phyloP scores from a whole-genome alignment of 2,113 vertebrate genomes.

The Caranx melampygus region DNA sequence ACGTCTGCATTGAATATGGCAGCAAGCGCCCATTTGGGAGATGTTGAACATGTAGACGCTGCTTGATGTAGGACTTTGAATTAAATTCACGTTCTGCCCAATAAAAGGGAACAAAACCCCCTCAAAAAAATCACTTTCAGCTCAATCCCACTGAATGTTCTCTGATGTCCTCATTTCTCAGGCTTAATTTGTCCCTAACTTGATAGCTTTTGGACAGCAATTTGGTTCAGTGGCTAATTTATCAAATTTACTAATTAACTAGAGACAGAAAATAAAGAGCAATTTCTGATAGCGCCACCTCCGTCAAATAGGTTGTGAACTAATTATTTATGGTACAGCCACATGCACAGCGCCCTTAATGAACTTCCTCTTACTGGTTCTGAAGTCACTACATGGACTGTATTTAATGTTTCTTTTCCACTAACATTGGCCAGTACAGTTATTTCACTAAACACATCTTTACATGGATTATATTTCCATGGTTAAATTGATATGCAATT shows the following conservation, averaged over 20 bases:
- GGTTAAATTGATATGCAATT: not conserved
- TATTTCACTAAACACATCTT: constrained; percentile 1
- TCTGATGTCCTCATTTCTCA: constrained; percentile 58
- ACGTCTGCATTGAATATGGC: constrained; percentile 1
- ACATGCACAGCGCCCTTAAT: constrained; percentile 49
- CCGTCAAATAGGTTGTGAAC: constrained; percentile 50
- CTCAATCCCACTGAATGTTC: constrained; percentile 33
- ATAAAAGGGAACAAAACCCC: constrained; percentile 21
- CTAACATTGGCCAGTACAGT: not conserved
- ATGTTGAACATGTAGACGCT: constrained; percentile 1
- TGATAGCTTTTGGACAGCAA: constrained; percentile 65
- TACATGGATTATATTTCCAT: not conserved
- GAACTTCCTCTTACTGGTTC: constrained; percentile 40
- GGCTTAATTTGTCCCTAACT: constrained; percentile 54
- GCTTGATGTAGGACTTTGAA: constrained; percentile 26
- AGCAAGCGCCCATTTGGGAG: constrained; percentile 19
- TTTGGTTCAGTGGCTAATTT: constrained; percentile 61
- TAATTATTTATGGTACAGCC: constrained; percentile 59
- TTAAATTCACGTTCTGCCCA: constrained; percentile 27
- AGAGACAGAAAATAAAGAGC: constrained; percentile 54
- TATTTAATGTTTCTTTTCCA: constrained; percentile 28
- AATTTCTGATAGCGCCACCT: constrained; percentile 58
- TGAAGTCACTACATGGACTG: constrained; percentile 38
- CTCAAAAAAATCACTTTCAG: constrained; percentile 25
- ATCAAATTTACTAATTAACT: constrained; percentile 71